Evolutionary conservation across 2,888 invertebrate species (phyloP).

Genomic region (Sinohyriopsis cumingii): DNA sequence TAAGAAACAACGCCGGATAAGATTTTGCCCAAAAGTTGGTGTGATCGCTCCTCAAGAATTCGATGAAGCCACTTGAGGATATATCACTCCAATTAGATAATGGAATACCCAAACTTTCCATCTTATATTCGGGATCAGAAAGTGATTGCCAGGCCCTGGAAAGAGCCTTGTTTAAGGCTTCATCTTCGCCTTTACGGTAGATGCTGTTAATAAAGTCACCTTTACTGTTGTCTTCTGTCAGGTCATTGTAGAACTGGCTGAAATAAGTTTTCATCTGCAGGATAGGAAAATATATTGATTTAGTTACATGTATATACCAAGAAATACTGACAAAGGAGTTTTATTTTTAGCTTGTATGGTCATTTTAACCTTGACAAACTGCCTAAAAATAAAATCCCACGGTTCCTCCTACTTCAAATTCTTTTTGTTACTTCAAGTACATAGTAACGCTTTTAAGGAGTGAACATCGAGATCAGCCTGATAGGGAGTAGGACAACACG

Average conservation of each 20-base stretch:
- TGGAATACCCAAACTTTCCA: conserved; percentile 6
- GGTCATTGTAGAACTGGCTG: conserved; percentile 7
- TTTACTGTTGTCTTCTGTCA: conserved; percentile 7
- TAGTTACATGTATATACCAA: neutral
- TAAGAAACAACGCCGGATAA: conserved; percentile 21
- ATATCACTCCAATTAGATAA: no score
- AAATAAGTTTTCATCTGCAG: conserved; percentile 10
- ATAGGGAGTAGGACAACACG: no score
- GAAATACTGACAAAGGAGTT: neutral
- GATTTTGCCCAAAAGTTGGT: conserved; percentile 11
- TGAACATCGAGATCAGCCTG: no score
- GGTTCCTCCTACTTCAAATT: no score
- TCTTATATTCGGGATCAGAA: conserved; percentile 1
- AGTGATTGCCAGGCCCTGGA: neutral
- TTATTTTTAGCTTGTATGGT: neutral
- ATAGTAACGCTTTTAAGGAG: no score
- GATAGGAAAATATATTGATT: neutral
- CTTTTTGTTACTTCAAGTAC: no score
- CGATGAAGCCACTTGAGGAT: neutral
- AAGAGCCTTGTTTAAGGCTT: neutral
- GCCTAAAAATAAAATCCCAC: no score
- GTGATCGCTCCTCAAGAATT: conserved; percentile 26
- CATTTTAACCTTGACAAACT: no score
- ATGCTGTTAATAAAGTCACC: conserved; percentile 24
- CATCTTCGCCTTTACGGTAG: conserved; percentile 9